Base-by-base conservation (phyloP, 2,113 vertebrate species). In the Macrotis lagotis region DNA sequence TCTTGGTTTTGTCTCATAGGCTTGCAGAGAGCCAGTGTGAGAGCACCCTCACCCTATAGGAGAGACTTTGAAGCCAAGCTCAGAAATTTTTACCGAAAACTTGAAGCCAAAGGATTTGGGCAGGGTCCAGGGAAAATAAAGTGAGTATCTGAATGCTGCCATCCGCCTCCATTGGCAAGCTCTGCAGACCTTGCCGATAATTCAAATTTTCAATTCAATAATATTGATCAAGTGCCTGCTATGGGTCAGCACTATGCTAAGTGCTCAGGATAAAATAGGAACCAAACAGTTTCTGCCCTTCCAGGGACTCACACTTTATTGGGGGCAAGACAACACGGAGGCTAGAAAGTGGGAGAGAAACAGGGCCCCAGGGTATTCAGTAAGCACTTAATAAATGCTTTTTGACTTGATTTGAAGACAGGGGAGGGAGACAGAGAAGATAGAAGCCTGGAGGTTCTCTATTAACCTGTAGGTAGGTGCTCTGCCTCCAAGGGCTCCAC, bases 11-110 rank as follows among this genome's bases (percentile, higher is more conserved):
- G 96, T 49, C 83, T 48, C 0, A 28, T 95, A 99, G 99, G 99
- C 49, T 96, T 99, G 93, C 99, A 99, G 97, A 99, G 99, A 97
- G 99, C 99, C 88, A 99, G 99, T 3, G 99, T 98, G 93, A 98
- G 99, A 97, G 99, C 99, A 53, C 99, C 99, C 25, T 99, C 99
- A 95, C 99, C 99, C 0, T 99, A 99, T 97, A 99, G 99, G 96
- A 99, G 99, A 98, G 99, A 99, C 98, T 99, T 99, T 52, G 99
- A 99, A 97, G 99, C 99, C 96, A 99, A 99, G 98, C 99, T 99
- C 51, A 99, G 99, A 96, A 99, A 99, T 98, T 99, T 99, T 98
- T 99, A 99, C 98, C 98, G 99, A 98, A 99, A 99, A 98, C 98
- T 99, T 95, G 99, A 99, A 98, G 99, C 99, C 96, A 99, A 99